phyloP scores from a whole-genome alignment of 2,113 vertebrate species.

The Onychostruthus taczanowskii region DNA sequence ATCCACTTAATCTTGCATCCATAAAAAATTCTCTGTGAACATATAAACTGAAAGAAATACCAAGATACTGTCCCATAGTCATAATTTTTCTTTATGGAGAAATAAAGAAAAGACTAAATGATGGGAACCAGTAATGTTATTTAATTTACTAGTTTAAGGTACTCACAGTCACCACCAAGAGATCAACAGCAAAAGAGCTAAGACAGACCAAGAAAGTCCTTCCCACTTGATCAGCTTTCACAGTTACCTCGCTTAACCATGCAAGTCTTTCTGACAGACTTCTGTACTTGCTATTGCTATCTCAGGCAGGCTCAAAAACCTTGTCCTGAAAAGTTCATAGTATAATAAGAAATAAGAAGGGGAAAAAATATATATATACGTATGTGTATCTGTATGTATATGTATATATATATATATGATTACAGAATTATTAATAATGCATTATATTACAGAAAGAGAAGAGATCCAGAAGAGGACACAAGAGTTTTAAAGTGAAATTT shows the following conservation, averaged over 20 bases:
- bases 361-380: accelerated
- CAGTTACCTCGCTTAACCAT: not conserved
- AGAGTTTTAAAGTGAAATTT: not conserved
- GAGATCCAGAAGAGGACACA: not conserved
- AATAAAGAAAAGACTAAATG: not conserved
- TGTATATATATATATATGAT: not conserved
- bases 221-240: not conserved
- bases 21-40: not conserved
- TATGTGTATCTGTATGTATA: too few relatives aligned
- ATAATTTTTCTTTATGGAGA: not conserved
- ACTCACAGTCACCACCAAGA: not conserved
- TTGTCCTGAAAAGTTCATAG: not conserved
- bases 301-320: not conserved
- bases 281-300: not conserved
- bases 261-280: not conserved
- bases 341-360: not conserved
- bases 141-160: not conserved
- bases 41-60: not conserved
- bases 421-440: not conserved
- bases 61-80: not conserved
- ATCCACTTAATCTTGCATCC: not conserved
- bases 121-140: not conserved
- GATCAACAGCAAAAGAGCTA: not conserved
- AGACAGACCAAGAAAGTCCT: not conserved
- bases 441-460: not conserved